These are phyloP conservation scores for Rhinoptilus africanus DNA, from an alignment of 2,113 vertebrate species.

Conservation along the genomic window DNA sequence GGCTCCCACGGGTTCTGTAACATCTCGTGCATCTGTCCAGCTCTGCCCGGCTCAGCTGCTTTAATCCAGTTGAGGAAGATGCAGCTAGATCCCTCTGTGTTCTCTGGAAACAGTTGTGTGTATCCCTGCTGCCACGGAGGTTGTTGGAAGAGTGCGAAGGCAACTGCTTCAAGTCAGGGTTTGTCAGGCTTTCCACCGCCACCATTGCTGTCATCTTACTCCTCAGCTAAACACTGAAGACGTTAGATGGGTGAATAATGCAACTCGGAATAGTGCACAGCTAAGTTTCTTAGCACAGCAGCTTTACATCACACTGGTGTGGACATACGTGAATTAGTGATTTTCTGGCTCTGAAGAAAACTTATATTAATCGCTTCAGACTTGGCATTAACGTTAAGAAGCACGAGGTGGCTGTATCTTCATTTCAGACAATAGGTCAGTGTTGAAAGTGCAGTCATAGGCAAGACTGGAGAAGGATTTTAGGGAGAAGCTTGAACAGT, in stretches of 20 bases:
- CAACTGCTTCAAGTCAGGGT: neutral
- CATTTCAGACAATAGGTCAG: neutral
- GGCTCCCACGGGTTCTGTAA: neutral
- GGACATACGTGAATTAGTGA: neutral
- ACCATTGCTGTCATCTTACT: neutral
- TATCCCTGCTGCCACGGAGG: neutral
- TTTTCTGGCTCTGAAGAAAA: neutral
- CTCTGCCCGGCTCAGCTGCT: neutral
- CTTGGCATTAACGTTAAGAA: neutral
- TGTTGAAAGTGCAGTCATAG: neutral
- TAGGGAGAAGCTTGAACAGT: neutral
- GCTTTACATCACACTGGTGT: neutral
- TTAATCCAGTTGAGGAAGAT: neutral
- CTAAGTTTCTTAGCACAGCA: neutral
- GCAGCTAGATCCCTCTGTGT: neutral
- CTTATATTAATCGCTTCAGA: neutral
- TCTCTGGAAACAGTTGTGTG: neutral
- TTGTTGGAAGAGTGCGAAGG: neutral
- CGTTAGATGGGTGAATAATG: neutral
- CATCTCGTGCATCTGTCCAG: neutral
- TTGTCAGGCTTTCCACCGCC: neutral
- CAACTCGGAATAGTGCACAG: neutral
- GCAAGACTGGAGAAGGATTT: neutral
- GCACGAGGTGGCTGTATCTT: neutral
- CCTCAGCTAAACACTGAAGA: neutral